Base-by-base conservation (phyloP, 2,797 vertebrate genomes). In the Sciaenops ocellatus region DNA sequence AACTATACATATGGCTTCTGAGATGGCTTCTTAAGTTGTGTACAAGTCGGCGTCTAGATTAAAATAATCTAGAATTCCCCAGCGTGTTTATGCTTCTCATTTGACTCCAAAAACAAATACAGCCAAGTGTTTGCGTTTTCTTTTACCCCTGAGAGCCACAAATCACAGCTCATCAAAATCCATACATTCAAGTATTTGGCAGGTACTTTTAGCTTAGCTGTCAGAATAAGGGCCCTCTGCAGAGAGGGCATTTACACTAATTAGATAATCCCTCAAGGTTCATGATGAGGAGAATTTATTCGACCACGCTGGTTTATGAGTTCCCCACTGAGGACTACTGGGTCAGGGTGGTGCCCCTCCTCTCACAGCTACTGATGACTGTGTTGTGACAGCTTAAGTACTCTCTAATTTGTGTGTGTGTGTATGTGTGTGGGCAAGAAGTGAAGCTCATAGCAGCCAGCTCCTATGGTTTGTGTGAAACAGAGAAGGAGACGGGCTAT, bases 311-410 rank as follows among this genome's bases (percentile, higher is more conserved):
- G 80, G 73, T 80, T 85, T 62, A 61, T 75, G 52, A 75, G 55
- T 67, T 60, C 44, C 59, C 68, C 63, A 38, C 59, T 68, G 68
- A 73, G 82, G 71, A 63, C 34, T 73, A 50, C 47, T 18, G 20
- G 60, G 75, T 87, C 72, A 66, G 57, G 41, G 59, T 76, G 73
- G 71, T 65, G 51, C 48, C 65, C 57, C 68, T 69, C 66, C 34
- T 62, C 85, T 91, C 86, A 71, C 54, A 82, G 24, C 42, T 65
- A 30, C 56, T 85, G 77, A 87, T 84, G 74, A 79, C 76, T 78
- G 62, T 83, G 57, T 85, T 90, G 63, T 90, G 89, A 89, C 85
- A 83, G 64, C 84, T 87, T 80, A 89, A 89, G 73, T 87, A 90
- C 64, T 76, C 55, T 72, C 61, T 71, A 77, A 71, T 87, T 68